Conservation (phyloP, 2,797 vertebrate genomes). For the Ctenopoma multispine region DNA sequence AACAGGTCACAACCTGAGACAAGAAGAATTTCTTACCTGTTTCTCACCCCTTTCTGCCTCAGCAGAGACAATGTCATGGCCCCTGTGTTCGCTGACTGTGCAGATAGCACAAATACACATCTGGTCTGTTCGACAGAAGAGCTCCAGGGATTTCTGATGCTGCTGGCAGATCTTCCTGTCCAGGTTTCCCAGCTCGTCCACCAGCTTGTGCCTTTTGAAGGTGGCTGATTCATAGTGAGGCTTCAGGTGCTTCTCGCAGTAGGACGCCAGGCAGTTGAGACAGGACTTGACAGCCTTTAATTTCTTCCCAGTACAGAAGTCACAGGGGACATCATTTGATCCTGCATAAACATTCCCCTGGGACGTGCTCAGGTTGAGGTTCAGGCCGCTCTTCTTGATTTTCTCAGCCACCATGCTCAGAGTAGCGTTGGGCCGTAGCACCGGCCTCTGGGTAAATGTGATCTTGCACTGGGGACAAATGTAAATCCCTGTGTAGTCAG, state of each 20-base stretch:
- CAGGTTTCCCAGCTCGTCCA: slow-evolving; percentile 85
- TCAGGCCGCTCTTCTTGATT: slow-evolving; percentile 84
- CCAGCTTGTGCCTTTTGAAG: slow-evolving; percentile 86
- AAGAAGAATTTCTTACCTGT: slow-evolving; percentile 79
- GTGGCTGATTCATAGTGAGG: slow-evolving; percentile 84
- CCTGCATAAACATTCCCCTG: slow-evolving; percentile 69
- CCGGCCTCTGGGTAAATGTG: slow-evolving; percentile 87
- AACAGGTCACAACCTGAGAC: not conserved
- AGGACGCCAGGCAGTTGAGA: slow-evolving; percentile 86
- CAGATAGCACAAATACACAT: slow-evolving; percentile 86
- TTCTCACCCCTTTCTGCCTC: slow-evolving; percentile 82
- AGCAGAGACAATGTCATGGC: slow-evolving; percentile 82
- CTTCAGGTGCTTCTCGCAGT: slow-evolving; percentile 86
- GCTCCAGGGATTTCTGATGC: slow-evolving; percentile 84
- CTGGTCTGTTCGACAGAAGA: slow-evolving; percentile 86
- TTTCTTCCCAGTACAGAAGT: slow-evolving; percentile 85
- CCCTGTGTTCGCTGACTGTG: slow-evolving; percentile 83
- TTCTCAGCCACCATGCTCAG: slow-evolving; percentile 88
- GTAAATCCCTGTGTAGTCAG: slow-evolving; percentile 83
- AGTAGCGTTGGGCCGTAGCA: slow-evolving; percentile 86
- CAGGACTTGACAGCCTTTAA: slow-evolving; percentile 86
- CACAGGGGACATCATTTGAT: slow-evolving; percentile 82
- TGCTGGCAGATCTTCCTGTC: slow-evolving; percentile 85
- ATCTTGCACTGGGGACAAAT: slow-evolving; percentile 90
- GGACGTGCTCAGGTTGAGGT: slow-evolving; percentile 64